These are phyloP conservation scores for Drosophila saltans DNA, from an alignment of 1,140 invertebrate genomes.

Conservation along the genomic window DNA sequence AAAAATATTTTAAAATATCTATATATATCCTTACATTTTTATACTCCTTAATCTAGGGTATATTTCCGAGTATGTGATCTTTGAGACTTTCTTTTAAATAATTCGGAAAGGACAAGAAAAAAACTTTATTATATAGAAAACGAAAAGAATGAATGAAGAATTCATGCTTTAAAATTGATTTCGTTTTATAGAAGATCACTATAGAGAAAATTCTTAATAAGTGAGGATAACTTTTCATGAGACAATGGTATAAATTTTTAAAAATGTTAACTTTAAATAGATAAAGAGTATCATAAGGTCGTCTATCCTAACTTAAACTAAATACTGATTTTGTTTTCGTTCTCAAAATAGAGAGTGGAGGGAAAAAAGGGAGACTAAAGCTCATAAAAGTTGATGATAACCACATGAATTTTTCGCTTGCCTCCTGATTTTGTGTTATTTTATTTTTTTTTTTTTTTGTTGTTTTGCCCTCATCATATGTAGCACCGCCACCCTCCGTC, in stretches of 20 bases:
- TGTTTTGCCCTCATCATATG: not conserved
- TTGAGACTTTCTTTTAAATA: too few relatives aligned
- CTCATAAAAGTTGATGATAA: conserved; percentile 62
- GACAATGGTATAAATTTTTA: too few relatives aligned
- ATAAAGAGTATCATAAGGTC: not conserved
- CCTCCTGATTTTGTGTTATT: conserved; percentile 14
- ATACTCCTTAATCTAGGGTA: not conserved
- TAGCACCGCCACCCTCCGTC: not conserved
- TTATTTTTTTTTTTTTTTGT: conserved; percentile 26
- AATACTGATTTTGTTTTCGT: conserved; percentile 19
- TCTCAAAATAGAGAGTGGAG: conserved; percentile 9
- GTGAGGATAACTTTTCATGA: too few relatives aligned
- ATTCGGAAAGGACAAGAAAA: too few relatives aligned
- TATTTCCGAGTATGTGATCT: too few relatives aligned
- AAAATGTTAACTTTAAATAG: too few relatives aligned
- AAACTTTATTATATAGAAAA: too few relatives aligned
- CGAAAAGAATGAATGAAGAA: too few relatives aligned
- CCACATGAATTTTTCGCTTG: conserved; percentile 54
- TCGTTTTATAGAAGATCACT: too few relatives aligned
- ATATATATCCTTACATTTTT: not conserved
- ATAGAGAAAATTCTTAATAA: too few relatives aligned
- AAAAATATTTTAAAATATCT: conserved; percentile 8
- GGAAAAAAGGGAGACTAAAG: not conserved
- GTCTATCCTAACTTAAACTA: conserved; percentile 1
- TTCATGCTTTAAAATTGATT: too few relatives aligned